These are phyloP conservation scores for Doryteuthis pealeii DNA, from an alignment of 1,140 invertebrate species.

Conservation along the genomic window DNA sequence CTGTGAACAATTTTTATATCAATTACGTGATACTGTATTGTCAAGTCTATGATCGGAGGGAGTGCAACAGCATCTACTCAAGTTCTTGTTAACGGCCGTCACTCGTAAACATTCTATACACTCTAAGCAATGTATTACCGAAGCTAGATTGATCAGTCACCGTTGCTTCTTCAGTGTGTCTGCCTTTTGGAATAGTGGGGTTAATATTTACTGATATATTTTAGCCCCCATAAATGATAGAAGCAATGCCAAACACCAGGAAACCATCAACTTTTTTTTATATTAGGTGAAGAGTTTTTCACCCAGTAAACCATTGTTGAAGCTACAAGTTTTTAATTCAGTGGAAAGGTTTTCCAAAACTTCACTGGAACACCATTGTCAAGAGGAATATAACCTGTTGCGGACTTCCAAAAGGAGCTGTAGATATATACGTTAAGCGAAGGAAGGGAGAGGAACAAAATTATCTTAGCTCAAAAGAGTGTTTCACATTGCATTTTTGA, in stretches of 20 bases:
- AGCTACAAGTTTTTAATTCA: slow-evolving; percentile 68
- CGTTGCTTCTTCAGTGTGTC: slow-evolving; percentile 2
- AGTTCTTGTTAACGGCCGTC: slow-evolving; percentile 29
- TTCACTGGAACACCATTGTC: slow-evolving; percentile 25
- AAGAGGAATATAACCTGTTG: slow-evolving; percentile 32
- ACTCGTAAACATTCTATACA: background rate
- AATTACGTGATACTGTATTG: slow-evolving; percentile 32
- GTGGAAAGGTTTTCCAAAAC: slow-evolving; percentile 61
- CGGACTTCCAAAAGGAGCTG: slow-evolving; percentile 20
- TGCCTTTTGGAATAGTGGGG: slow-evolving; percentile 5
- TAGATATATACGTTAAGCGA: slow-evolving; percentile 32
- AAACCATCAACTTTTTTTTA: slow-evolving; percentile 36
- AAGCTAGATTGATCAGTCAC: slow-evolving; percentile 4
- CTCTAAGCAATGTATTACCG: background rate
- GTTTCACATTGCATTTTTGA: slow-evolving; percentile 41
- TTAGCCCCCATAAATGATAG: slow-evolving; percentile 39
- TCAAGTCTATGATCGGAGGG: too few relatives aligned
- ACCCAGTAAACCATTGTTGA: slow-evolving; percentile 71
- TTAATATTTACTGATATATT: slow-evolving; percentile 1
- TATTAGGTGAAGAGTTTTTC: slow-evolving; percentile 54
- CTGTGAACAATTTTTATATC: slow-evolving; percentile 42
- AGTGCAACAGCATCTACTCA: slow-evolving; percentile 33
- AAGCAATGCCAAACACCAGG: slow-evolving; percentile 37
- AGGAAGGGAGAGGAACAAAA: slow-evolving; percentile 37
- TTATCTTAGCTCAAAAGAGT: slow-evolving; percentile 29